Evolutionary conservation across 2,113 vertebrate species (phyloP), one percentile per base, ranked within the genome.

Genomic region (Xiphophorus maculatus): DNA sequence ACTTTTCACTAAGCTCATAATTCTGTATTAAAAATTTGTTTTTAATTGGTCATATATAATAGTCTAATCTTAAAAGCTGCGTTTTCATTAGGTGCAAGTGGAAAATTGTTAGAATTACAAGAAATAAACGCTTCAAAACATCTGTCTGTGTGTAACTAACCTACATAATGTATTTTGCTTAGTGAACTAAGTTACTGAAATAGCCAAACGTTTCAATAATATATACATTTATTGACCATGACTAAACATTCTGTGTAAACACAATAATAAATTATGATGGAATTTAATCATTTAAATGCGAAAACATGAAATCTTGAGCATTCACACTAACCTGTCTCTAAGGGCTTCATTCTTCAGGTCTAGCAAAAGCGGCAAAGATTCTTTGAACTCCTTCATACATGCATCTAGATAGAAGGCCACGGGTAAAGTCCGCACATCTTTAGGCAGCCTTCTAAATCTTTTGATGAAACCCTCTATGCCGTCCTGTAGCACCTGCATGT

Each of bases 341-440:
- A 99, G 91, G 5, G 97, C 96, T 80, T 98, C 96, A 0, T 97
- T 96, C 84, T 99, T 99, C 79, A 99, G 89, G 88, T 98, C 97
- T n/a, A 98, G 91, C 35, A 99, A 90, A 62, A 99, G 91, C 44
- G 98, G 97, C 33, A 98, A 89, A 3, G 97, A 97, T 67, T 97
- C 96, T 80, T 87, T 96, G 89, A 99, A 99, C 0, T 97, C 96
- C 77, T 96, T 99, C 96, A 99, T 92, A 58, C 90, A 96, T 3
- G 88, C 86, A 1, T 98, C 97, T 58, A 99, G 82, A 9, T 96
- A 94, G 74, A 90, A 93, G 64, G 94, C 95, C 8, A 95, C 91
- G 0, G 97, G 87, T 74, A 98, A 76, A 0, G 42, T 87, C 1
- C 94, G 95, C 27, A 96, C 95, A 0, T 94, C 90, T 73, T 94